phyloP scores from a whole-genome alignment of 2,888 invertebrate genomes.

The Chloromyia formosa region DNA sequence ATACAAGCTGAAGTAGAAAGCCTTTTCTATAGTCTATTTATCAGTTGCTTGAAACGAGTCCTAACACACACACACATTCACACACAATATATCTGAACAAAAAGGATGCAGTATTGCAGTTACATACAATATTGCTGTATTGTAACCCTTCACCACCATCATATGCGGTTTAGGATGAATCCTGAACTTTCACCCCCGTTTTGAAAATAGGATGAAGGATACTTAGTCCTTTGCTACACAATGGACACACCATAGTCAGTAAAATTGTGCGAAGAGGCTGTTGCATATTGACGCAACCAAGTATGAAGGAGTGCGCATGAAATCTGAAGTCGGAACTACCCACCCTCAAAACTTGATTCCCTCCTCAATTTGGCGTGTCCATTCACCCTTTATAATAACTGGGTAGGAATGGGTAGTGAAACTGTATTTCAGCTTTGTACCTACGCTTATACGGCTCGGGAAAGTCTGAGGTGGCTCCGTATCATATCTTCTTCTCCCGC shows the following conservation, averaged over 20 bases:
- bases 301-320: constrained; percentile 29
- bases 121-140: no score
- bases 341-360: not conserved
- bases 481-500: not conserved
- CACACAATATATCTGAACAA: no score
- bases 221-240: constrained; percentile 19
- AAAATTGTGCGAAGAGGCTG: constrained; percentile 8
- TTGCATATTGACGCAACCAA: constrained; percentile 37
- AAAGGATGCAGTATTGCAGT: no score
- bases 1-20: not conserved
- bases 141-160: no score
- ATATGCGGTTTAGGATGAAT: no score
- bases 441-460: not conserved
- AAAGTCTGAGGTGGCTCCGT: constrained; percentile 22
- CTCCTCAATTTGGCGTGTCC: not conserved
- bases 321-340: constrained; percentile 11
- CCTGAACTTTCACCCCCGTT: no score
- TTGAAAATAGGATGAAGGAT: not conserved
- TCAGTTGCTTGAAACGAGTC: no score
- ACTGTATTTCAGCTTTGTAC: constrained; percentile 23
- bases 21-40: not conserved
- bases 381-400: not conserved
- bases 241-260: not conserved
- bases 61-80: no score
- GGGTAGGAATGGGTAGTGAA: constrained; percentile 1